Percentiles rank a stretch among this genome's conserved stretches.
phyloP scores from a whole-genome alignment of 53 echinoderm and acorn worm genomes.

The Hippasteria phrygiana region DNA sequence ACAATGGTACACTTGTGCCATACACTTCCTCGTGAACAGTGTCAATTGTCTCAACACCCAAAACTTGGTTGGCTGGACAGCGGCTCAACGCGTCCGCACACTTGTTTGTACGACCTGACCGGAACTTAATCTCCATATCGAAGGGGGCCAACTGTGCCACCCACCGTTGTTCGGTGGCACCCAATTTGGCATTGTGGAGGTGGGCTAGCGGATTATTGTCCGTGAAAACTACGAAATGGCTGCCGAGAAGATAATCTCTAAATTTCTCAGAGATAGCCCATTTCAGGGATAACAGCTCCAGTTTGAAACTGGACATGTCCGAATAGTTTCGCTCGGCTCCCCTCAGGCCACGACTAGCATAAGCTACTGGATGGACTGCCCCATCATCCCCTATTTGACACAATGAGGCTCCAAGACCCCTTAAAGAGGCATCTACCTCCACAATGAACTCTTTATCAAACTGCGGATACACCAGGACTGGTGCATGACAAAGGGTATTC shows the following conservation, averaged over 20 bases:
- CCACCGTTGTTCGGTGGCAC: conserved; percentile 77
- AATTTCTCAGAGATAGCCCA: conserved; percentile 60
- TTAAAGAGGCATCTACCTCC: conserved; percentile 30
- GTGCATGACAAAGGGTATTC: not conserved
- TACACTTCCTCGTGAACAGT: not conserved
- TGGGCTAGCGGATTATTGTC: conserved; percentile 68
- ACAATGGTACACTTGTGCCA: too few species aligned
- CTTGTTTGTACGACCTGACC: conserved; percentile 63
- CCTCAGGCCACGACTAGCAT: conserved; percentile 9
- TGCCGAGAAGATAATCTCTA: conserved; percentile 45
- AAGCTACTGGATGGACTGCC: conserved; percentile 21
- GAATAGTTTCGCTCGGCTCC: conserved; percentile 21
- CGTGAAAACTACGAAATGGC: conserved; percentile 43
- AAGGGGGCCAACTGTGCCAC: conserved; percentile 68
- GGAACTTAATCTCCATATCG: conserved; percentile 63
- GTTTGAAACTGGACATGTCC: conserved; percentile 14
- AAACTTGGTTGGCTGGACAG: not conserved
- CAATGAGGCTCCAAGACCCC: conserved; percentile 21
- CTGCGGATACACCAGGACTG: not conserved
- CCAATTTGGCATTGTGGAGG: conserved; percentile 61
- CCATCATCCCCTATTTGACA: not conserved
- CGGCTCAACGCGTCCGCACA: conserved; percentile 9
- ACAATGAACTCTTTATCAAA: conserved; percentile 37
- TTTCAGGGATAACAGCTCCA: conserved; percentile 23
- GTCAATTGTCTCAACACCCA: not conserved